Evolutionary conservation across 2,797 vertebrate genomes (phyloP).

Genomic region (Arnoldichthys spilopterus): DNA sequence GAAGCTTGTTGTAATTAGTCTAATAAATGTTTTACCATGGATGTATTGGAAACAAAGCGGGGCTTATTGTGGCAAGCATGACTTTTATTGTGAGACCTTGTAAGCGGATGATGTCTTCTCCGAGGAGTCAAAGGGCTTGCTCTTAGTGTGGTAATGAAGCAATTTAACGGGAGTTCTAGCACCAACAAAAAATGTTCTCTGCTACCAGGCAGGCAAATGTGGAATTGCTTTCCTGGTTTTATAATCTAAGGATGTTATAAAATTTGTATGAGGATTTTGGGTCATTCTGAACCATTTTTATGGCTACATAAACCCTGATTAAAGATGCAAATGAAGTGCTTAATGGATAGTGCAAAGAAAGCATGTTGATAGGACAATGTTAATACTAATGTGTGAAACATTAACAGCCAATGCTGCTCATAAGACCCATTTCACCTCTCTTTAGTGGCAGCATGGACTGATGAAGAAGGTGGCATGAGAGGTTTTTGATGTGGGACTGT

Average conservation of each 20-base stretch:
- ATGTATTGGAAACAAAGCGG: constrained; percentile 80
- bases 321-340: constrained; percentile 54
- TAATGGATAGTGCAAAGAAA: constrained; percentile 46
- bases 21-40: constrained; percentile 82
- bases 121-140: constrained; percentile 72
- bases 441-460: constrained; percentile 54
- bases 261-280: constrained; percentile 63
- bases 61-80: constrained; percentile 70
- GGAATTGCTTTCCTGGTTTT: constrained; percentile 53
- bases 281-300: constrained; percentile 60
- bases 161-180: constrained; percentile 70
- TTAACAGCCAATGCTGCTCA: constrained; percentile 24
- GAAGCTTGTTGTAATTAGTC: constrained; percentile 79
- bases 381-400: constrained; percentile 59
- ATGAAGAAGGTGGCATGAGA: constrained; percentile 55
- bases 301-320: constrained; percentile 57
- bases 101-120: constrained; percentile 74
- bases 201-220: constrained; percentile 56
- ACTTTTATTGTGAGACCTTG: constrained; percentile 76
- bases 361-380: constrained; percentile 55
- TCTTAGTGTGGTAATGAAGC: constrained; percentile 73
- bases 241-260: constrained; percentile 66
- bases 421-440: constrained; percentile 31
- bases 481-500: constrained; percentile 61
- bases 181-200: constrained; percentile 60